A percentile compares a stretch with the other conserved stretches of the same genome.
Evolutionary conservation across 2,797 vertebrate species (phyloP).

Genomic region (Chlorospingus flavigularis): DNA sequence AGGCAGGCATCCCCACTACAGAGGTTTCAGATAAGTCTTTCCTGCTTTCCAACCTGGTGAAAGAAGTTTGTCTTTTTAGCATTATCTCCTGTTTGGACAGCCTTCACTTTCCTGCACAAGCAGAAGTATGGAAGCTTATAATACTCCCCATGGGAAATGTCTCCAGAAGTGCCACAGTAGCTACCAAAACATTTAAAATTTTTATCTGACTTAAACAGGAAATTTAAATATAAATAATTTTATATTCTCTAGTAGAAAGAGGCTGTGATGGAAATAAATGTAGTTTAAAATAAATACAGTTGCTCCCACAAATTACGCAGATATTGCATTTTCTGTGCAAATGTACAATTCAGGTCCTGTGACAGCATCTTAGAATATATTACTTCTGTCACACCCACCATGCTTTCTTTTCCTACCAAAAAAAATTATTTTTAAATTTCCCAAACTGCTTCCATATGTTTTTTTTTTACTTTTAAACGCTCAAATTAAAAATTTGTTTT

Average conservation of each 20-base stretch:
- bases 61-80: neutral
- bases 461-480: neutral
- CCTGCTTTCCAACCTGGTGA: neutral
- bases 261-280: neutral
- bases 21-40: neutral
- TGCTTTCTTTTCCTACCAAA: neutral
- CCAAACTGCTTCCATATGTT: neutral
- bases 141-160: neutral
- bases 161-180: neutral
- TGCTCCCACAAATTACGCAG: neutral
- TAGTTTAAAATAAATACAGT: neutral
- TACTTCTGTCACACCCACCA: neutral
- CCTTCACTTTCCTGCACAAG: neutral
- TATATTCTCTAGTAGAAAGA: neutral
- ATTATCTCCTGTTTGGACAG: neutral
- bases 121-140: neutral
- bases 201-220: neutral
- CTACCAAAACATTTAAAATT: neutral
- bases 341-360: neutral
- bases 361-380: neutral
- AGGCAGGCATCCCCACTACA: neutral
- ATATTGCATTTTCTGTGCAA: neutral
- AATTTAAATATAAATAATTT: neutral
- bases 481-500: neutral
- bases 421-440: neutral